phyloP scores from a whole-genome alignment of 2,797 vertebrate genomes.

The Argentina silus region DNA sequence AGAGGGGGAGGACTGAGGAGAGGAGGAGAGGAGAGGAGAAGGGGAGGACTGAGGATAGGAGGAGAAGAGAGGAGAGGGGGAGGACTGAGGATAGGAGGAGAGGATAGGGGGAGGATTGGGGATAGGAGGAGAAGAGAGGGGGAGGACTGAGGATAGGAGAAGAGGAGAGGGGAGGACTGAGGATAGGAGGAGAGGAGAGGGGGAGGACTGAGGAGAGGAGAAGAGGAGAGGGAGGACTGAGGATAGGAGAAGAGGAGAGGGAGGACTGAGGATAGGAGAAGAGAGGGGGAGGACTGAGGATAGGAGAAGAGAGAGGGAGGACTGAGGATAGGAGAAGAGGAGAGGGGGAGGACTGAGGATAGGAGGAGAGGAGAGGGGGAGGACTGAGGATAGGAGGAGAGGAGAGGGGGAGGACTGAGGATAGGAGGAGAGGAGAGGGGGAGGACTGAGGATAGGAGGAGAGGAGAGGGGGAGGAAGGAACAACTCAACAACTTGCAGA shows the following conservation, averaged over 20 bases:
- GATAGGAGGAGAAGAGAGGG: constrained; percentile 6
- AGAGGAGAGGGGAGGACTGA: no score
- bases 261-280: background rate
- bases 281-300: background rate
- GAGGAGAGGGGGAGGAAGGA: background rate
- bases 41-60: no score
- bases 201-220: background rate
- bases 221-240: no score
- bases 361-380: constrained; percentile 8
- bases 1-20: constrained; percentile 6
- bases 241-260: background rate
- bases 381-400: background rate
- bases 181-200: constrained; percentile 7
- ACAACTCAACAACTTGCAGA: background rate
- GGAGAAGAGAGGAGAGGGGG: constrained; percentile 3
- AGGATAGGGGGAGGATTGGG: no score
- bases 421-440: constrained; percentile 5
- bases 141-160: background rate
- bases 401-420: no score
- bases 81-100: background rate
- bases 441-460: background rate
- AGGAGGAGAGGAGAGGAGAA: background rate
- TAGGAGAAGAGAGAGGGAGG: constrained; percentile 9
- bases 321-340: background rate
- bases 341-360: no score